Conservation (phyloP, 2,113 vertebrate genomes). For the Pomatorhinus ruficollis region DNA sequence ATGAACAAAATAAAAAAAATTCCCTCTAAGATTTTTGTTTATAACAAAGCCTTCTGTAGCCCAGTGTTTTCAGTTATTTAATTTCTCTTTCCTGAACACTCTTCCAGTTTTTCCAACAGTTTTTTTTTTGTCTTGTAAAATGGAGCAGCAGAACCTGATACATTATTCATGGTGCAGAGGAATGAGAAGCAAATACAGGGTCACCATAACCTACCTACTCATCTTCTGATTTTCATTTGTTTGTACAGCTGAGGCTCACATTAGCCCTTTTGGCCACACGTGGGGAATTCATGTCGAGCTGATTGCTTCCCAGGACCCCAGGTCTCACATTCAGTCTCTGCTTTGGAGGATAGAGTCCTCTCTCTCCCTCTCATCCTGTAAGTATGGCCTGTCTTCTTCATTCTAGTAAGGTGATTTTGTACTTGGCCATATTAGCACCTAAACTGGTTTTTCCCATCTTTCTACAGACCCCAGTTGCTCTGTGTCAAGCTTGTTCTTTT, state of each 20-base stretch:
- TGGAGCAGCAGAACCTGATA: background rate
- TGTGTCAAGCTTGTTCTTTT: background rate
- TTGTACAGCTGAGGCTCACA: conserved; percentile 29
- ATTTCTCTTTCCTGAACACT: background rate
- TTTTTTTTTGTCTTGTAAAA: background rate
- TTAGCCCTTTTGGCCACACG: conserved; percentile 41
- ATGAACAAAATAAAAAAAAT: background rate
- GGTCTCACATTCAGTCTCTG: conserved; percentile 35
- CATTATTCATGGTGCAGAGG: background rate
- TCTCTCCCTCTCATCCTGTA: conserved; percentile 65
- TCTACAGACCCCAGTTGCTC: background rate
- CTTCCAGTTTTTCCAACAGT: background rate
- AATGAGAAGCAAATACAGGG: background rate
- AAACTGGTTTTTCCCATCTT: background rate
- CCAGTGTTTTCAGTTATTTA: background rate
- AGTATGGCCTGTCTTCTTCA: conserved; percentile 22
- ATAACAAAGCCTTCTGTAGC: background rate
- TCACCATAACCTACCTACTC: conserved; percentile 4
- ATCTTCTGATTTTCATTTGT: conserved; percentile 51
- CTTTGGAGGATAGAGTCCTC: conserved; percentile 65
- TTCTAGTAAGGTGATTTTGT: background rate
- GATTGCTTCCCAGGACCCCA: conserved; percentile 12
- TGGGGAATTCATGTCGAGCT: conserved; percentile 51
- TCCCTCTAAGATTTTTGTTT: background rate
- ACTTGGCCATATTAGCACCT: background rate